Evolutionary conservation across 2,113 vertebrate species (phyloP).

Genomic region (Pholis gunnellus): DNA sequence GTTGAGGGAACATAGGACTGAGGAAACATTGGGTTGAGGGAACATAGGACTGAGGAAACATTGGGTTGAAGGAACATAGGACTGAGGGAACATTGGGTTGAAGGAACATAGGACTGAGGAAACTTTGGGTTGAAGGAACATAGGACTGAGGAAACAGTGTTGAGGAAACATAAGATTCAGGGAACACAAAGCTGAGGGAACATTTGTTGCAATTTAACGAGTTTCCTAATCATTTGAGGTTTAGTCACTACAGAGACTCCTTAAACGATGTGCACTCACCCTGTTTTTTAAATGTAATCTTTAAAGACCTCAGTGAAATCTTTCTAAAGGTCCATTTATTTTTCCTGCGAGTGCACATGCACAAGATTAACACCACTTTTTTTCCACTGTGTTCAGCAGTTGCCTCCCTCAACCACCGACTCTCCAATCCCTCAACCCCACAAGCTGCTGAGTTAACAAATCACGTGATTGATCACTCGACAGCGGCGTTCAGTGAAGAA

Average conservation of each 20-base stretch:
- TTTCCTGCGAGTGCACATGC: neutral
- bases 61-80: no score
- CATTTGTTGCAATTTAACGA: neutral
- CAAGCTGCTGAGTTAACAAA: conserved; percentile 36
- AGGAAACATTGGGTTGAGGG: no score
- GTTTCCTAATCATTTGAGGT: neutral
- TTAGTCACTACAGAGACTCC: no score
- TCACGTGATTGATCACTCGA: conserved; percentile 20
- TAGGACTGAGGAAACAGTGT: no score
- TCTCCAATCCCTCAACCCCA: neutral
- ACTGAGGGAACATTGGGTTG: no score
- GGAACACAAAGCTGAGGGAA: no score
- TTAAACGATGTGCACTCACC: neutral
- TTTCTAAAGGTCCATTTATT: conserved; percentile 32
- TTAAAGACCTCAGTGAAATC: neutral
- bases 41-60: no score
- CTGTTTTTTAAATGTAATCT: neutral
- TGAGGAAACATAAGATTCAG: no score
- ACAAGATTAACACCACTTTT: conserved; percentile 34
- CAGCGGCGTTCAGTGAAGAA: neutral
- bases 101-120: no score
- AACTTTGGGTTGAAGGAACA: no score
- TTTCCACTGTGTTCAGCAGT: conserved; percentile 43
- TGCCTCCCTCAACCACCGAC: neutral
- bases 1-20: no score